Evolutionary conservation across 2,113 vertebrate species (phyloP), one percentile per base, ranked within the genome.

Genomic region (Burhinus oedicnemus): DNA sequence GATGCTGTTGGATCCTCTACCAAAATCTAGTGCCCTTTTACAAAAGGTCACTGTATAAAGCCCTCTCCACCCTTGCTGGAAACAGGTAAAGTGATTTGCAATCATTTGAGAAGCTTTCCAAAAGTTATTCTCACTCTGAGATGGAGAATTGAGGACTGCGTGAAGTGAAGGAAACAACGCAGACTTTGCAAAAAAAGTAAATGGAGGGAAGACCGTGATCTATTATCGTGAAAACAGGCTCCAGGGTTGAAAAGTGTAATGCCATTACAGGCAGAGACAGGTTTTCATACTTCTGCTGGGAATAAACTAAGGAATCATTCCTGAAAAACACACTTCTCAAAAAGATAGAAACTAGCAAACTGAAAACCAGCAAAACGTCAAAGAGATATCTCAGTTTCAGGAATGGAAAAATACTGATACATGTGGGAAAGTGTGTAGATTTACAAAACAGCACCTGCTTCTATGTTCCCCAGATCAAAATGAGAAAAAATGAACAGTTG

Each of bases 181-280:
- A 62, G 38, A 12, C 25, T 36, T 64, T 14, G 14, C 5, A 62
- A n/a, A 75, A 70, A 6, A 1, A 17, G 6, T 25, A 30, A 57
- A 8, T 3, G 17, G 12, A 64, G 12, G 25, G 7, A 57, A 84
- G 40, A 75, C 57, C 0, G 0, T 18, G 52, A 61, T 29, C 11
- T 38, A 0, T 18, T n/a, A 6, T 5, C 5, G 1, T 19, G 32
- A 60, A 64, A 78, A 45, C 5, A 23, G 8, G 4, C 9, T 54
- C 11, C 25, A 36, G 30, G 23, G 7, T 5, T 42, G 68, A 66
- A 91, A 81, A 0, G 1, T 23, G 7, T 6, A 51, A 25, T 26
- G 47, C 9, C 7, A n/a, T 15, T 19, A 10, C 11, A 45, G 40
- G 8, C 26, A 26, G 62, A 86, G 29, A 12, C 36, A 4, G 1